phyloP scores from a whole-genome alignment of 2,113 vertebrate species.

The Pangasianodon gigas region DNA sequence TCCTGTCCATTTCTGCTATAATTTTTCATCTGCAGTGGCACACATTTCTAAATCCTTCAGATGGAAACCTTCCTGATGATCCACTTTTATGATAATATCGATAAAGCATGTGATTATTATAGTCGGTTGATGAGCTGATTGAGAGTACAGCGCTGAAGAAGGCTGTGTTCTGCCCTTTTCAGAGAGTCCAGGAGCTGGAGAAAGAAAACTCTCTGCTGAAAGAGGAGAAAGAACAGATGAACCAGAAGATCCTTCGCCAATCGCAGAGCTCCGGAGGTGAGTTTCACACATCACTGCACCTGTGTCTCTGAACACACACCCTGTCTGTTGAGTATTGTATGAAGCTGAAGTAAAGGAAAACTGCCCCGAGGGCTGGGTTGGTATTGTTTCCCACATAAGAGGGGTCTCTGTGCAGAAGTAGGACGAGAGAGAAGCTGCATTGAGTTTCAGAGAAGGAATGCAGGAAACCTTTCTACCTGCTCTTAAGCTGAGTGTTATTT shows the following conservation, averaged over 20 bases:
- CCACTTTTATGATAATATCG: neutral
- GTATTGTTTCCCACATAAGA: conserved; percentile 53
- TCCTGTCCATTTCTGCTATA: neutral
- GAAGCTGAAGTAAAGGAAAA: conserved; percentile 20
- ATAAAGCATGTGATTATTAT: neutral
- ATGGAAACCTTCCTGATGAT: neutral
- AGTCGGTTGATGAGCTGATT: neutral
- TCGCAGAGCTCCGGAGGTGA: conserved; percentile 74
- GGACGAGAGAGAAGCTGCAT: conserved; percentile 42
- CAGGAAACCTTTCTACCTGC: conserved; percentile 24
- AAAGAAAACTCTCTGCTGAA: conserved; percentile 85
- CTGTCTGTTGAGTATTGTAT: neutral
- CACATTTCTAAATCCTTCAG: neutral
- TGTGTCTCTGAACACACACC: neutral
- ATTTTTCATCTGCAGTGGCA: neutral
- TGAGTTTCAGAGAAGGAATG: conserved; percentile 52
- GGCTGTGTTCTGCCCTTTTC: neutral
- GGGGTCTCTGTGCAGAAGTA: conserved; percentile 55
- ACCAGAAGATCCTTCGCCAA: conserved; percentile 75
- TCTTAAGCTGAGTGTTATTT: conserved; percentile 41
- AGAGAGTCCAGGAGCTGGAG: conserved; percentile 88
- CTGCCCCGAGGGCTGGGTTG: conserved; percentile 40
- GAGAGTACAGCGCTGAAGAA: neutral
- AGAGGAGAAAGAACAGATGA: conserved; percentile 88
- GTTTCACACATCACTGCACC: conserved; percentile 41